Evolutionary conservation across 2,888 invertebrate species (phyloP), one percentile per base, ranked within the genome.

Genomic region (Euproctis similis): DNA sequence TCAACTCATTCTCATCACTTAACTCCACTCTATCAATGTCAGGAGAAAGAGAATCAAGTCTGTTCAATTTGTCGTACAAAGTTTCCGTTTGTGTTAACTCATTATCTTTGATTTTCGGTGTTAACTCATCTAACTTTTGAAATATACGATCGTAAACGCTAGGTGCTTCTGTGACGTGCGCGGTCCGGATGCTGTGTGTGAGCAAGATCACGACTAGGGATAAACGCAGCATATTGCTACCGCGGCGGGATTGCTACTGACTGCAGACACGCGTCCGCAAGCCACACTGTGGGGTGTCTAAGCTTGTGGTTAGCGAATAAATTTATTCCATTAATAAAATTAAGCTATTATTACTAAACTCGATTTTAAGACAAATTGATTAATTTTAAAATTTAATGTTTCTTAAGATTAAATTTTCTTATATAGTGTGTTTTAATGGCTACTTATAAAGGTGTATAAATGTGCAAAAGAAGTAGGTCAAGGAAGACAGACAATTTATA

Each of bases 61-160:
- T 51, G n/a, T 73, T 73, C 12, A 80, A 40, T 39, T 81, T 80
- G 12, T 65, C 70, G 24, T 69, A 62, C 10, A 76, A 46, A 25
- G 60, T 68, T 3, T 65, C 61, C 1, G 52, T 47, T 1, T 49
- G 44, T 24, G 50, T 24, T 9, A 48, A 46, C 2, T 40, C 35
- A 55, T 59, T 28, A 31, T 52, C 9, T 28, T 28, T 20, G 26
- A 26, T 31, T 7, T 69, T 65, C 1, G 65, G 42, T 3, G 65
- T 66, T 9, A 80, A 46, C 17, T 58, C 60, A 35, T 82, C 78
- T 1, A 82, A 47, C 38, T 76, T 80, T 37, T 75, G 64, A 42
- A 69, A 74, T 2, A 76, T 47, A 34, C 60, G 61, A 34, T 73
- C 72, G 10, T 74, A 57, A 8, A 12, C 67, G 57, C 25, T 70